A percentile compares a stretch with the other conserved stretches of the same genome.
Evolutionary conservation across 2,113 vertebrate species (phyloP).

Genomic region (Spheniscus mendiculus): DNA sequence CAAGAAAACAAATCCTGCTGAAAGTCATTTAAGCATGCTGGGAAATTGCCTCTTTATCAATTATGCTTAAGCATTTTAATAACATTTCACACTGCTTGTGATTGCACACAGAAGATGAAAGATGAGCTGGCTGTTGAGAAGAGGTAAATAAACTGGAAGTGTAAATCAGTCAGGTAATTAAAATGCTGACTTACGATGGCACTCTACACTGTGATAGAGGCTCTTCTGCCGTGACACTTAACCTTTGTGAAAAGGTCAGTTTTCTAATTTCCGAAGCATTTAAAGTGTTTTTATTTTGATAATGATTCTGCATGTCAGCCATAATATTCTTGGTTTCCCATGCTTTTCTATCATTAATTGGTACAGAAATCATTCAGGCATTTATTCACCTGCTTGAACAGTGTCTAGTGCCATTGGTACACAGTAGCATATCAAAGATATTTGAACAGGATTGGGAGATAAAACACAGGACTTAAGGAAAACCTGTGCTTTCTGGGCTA

Average conservation of each 20-base stretch:
- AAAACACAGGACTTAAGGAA: background rate
- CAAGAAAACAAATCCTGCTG: background rate
- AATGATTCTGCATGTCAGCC: background rate
- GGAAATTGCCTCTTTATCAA: slow-evolving; percentile 5
- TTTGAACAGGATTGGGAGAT: background rate
- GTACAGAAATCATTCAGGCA: background rate
- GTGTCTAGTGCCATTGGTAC: background rate
- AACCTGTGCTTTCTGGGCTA: background rate
- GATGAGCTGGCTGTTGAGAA: background rate
- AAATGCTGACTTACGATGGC: background rate
- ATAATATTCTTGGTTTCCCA: background rate
- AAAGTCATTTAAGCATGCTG: background rate
- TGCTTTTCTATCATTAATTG: background rate
- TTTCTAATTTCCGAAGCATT: slow-evolving; percentile 2
- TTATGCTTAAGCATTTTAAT: slow-evolving; percentile 29
- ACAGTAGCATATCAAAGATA: background rate
- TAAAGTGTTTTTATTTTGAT: background rate
- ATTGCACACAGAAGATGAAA: slow-evolving; percentile 26
- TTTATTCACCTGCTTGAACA: background rate
- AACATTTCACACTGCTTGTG: slow-evolving; percentile 30
- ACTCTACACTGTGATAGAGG: background rate
- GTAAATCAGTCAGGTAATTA: slow-evolving; percentile 35
- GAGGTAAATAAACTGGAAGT: slow-evolving; percentile 14
- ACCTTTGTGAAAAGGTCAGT: slow-evolving; percentile 19
- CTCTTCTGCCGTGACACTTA: background rate